A percentile compares a stretch with the other conserved stretches of the same genome.
phyloP scores from a whole-genome alignment of 1,140 invertebrate species.

The Macrobrachium rosenbergii region DNA sequence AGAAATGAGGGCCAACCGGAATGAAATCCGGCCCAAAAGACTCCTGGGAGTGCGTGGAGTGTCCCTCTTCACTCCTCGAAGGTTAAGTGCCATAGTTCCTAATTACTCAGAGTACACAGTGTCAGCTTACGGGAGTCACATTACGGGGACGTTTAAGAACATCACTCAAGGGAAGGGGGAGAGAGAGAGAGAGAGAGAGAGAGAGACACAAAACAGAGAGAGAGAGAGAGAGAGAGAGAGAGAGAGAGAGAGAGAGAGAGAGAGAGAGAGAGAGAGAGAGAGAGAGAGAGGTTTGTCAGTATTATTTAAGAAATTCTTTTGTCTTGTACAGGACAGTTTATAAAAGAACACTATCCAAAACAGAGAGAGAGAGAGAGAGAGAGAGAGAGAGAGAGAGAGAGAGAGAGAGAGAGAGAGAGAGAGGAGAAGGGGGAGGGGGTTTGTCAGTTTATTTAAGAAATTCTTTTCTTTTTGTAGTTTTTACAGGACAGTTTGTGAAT shows the following conservation, averaged over 20 bases:
- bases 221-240: background rate
- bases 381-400: too few relatives aligned
- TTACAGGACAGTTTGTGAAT: too few relatives aligned
- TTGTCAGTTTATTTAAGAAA: background rate
- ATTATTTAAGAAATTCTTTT: too few relatives aligned
- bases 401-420: too few relatives aligned
- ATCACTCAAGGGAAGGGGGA: too few relatives aligned
- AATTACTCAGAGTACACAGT: conserved; percentile 63
- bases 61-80: background rate
- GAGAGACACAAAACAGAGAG: background rate
- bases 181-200: background rate
- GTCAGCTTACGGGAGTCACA: conserved; percentile 58
- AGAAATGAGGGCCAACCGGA: background rate
- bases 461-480: background rate
- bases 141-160: background rate
- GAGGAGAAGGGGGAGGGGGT: background rate
- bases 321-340: too few relatives aligned
- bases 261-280: background rate
- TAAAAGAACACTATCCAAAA: too few relatives aligned
- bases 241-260: background rate
- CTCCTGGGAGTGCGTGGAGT: too few relatives aligned
- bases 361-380: too few relatives aligned
- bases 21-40: conserved; percentile 43
- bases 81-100: conserved; percentile 54
- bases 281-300: background rate